Evolutionary conservation across 1,140 invertebrate species (phyloP).

Genomic region (Cotesia typhae): DNA sequence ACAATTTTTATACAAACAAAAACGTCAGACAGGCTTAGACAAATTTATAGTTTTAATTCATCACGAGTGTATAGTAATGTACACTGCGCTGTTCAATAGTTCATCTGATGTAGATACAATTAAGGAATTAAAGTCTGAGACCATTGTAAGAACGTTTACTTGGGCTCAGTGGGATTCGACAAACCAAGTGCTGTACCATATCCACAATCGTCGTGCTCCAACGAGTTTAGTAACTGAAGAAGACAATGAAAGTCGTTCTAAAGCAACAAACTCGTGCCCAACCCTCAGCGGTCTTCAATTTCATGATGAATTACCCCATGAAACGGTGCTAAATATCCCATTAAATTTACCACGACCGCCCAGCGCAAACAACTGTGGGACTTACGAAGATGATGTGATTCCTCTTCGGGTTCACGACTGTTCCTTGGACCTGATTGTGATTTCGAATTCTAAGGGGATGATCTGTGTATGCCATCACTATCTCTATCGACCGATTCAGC

Average conservation of each 20-base stretch:
- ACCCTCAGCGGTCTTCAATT: conserved; percentile 85
- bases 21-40: conserved; percentile 71
- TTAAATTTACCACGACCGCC: conserved; percentile 79
- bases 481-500: conserved; percentile 77
- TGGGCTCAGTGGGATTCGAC: conserved; percentile 85
- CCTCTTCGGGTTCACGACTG: conserved; percentile 82
- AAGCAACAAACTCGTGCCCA: conserved; percentile 67
- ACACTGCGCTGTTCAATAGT: conserved; percentile 49
- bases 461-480: conserved; percentile 88
- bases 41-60: conserved; percentile 81
- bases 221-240: conserved; percentile 74
- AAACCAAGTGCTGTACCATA: conserved; percentile 82
- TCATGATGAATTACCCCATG: conserved; percentile 83
- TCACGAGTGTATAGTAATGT: conserved; percentile 74
- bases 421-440: conserved; percentile 80
- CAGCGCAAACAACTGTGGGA: conserved; percentile 68
- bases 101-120: conserved; percentile 41
- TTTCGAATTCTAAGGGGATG: conserved; percentile 77
- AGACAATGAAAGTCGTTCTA: conserved; percentile 68
- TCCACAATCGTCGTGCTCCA: conserved; percentile 75
- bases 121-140: conserved; percentile 67
- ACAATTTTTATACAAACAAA: conserved; percentile 80
- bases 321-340: conserved; percentile 86
- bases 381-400: conserved; percentile 81
- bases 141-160: conserved; percentile 75